These are phyloP conservation scores for Griposia aprilina DNA, from an alignment of 2,888 invertebrate genomes.

Conservation along the genomic window DNA sequence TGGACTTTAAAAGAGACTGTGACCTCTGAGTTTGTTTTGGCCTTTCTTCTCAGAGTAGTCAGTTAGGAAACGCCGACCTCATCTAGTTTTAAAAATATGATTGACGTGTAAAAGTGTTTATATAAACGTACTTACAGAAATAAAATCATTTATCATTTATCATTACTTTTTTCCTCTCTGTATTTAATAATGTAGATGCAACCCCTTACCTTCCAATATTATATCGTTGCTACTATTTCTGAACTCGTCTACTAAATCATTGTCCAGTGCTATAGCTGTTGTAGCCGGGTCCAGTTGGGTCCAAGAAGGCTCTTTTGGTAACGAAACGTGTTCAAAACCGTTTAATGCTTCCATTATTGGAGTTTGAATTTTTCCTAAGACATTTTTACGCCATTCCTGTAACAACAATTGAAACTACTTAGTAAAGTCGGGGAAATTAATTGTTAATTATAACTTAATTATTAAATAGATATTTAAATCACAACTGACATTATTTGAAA, in stretches of 20 bases:
- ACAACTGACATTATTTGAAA: too few species aligned
- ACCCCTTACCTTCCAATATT: conserved; percentile 75
- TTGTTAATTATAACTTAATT: neutral
- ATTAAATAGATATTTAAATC: too few species aligned
- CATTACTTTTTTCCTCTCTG: neutral
- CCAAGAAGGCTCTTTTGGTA: conserved; percentile 63
- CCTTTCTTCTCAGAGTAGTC: too few species aligned
- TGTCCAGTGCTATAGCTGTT: conserved; percentile 68
- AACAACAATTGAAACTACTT: neutral
- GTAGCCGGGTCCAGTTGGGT: conserved; percentile 72
- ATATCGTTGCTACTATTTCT: conserved; percentile 71
- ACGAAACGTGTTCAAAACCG: conserved; percentile 70
- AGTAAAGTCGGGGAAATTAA: neutral
- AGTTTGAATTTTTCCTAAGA: conserved; percentile 73
- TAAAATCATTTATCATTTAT: too few species aligned
- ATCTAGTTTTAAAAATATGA: too few species aligned
- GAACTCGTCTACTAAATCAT: conserved; percentile 64
- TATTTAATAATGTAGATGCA: neutral
- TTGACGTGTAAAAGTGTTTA: too few species aligned
- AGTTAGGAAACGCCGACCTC: too few species aligned
- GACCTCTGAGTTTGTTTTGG: too few species aligned
- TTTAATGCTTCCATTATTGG: conserved; percentile 71
- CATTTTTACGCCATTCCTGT: conserved; percentile 74
- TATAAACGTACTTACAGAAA: too few species aligned
- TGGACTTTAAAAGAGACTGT: too few species aligned